Evolutionary conservation across 2,113 vertebrate species (phyloP).

Genomic region (Cyanocitta stelleri): DNA sequence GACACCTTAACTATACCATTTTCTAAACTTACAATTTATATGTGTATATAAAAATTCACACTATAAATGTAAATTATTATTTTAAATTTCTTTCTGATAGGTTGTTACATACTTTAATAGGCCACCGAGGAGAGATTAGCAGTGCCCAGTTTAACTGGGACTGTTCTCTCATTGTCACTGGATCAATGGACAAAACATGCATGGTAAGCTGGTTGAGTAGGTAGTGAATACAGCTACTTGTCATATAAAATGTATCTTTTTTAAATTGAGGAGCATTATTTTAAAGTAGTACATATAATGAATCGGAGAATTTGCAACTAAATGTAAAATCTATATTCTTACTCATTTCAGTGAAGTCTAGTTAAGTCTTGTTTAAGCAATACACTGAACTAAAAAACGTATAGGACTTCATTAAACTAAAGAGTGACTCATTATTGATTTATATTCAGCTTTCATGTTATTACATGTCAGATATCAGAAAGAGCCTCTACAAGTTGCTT

Average conservation of each 20-base stretch:
- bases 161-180: conserved; percentile 84
- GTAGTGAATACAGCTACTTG: background rate
- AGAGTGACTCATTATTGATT: background rate
- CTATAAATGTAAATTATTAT: background rate
- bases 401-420: background rate
- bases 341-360: background rate
- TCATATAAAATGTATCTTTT: background rate
- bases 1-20: background rate
- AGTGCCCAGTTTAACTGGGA: conserved; percentile 92
- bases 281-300: background rate
- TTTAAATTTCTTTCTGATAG: conserved; percentile 58
- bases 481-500: background rate
- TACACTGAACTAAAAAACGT: background rate
- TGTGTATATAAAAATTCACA: background rate
- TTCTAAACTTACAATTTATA: background rate
- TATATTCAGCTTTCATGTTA: background rate
- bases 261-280: background rate
- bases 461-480: background rate
- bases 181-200: conserved; percentile 91
- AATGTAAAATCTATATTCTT: background rate
- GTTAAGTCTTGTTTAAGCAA: background rate
- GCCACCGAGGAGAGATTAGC: conserved; percentile 88
- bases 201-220: conserved; percentile 75
- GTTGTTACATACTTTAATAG: conserved; percentile 78
- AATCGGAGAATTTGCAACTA: background rate